Base-by-base conservation (phyloP, 2,888 invertebrate species). In the Stenchaetothrips biformis region DNA sequence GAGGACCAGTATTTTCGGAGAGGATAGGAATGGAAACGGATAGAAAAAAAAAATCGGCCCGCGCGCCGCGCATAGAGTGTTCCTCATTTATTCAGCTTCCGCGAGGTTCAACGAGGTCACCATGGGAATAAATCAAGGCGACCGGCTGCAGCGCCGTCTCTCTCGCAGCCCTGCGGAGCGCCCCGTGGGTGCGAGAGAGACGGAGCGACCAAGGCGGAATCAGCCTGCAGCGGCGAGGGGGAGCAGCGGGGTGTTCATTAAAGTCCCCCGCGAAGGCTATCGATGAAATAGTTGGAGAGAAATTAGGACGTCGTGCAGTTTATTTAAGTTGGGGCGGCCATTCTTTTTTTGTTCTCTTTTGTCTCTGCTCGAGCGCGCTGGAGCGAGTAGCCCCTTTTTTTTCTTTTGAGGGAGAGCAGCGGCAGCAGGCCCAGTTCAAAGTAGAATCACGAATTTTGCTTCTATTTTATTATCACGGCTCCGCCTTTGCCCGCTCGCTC, bases 1-100 rank as follows among this genome's bases (percentile, higher is more conserved):
- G n/a, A 11, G 25, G 25, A 9, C 7, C 9, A 21, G 67, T 37
- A 37, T 37, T 37, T 37, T 37, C 37, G 37, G 37, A 37, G 37
- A 37, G 37, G 67, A 67, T 4, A n/a, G 25, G 25, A 25, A 21
- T 2, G 11, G 67, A 11, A 25, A 25, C 8, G 11, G 67, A 21
- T 7, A 25, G 2, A 25, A 25, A n/a, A 74, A 74, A 74, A 25
- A 25, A 25, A 67, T 21, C 67, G 25, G 67, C 25, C 18, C 67
- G 67, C 7, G 67, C 67, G 59, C 18, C 67, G 67, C 7, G 67
- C 67, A 74, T 74, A 21, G 67, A 74, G 67, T 74, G 67, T 74
- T 74, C 25, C 67, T 25, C 67, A 74, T 74, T 74, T 74, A 74
- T 74, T 74, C 67, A 21, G 67, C 67, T 74, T 74, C 67, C 67